Conservation (phyloP, 1,140 invertebrate species). For the Belonocnema kinseyi region DNA sequence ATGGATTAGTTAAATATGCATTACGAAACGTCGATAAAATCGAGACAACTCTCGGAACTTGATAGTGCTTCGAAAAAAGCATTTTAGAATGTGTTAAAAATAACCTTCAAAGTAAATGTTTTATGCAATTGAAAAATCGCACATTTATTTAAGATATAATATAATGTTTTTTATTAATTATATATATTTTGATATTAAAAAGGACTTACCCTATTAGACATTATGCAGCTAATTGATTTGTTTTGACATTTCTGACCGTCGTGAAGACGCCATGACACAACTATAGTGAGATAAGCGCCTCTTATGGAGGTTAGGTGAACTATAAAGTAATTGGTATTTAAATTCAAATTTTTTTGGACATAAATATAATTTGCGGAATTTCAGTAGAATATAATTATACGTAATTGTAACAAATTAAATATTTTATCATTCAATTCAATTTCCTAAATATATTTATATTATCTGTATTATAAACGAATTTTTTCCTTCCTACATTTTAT, state of each 20-base stretch:
- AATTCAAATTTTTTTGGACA: neutral
- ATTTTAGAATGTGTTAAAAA: neutral
- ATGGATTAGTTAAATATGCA: constrained; percentile 2
- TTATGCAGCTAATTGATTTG: constrained; percentile 55
- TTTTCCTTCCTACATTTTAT: too few species aligned
- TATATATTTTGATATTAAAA: neutral
- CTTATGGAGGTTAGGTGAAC: neutral
- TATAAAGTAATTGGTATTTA: constrained; percentile 42
- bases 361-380: neutral
- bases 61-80: neutral
- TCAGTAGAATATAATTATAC: neutral
- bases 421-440: too few species aligned
- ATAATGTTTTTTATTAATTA: neutral
- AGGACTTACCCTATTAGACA: constrained; percentile 57
- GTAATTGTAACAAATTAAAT: neutral
- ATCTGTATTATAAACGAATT: too few species aligned
- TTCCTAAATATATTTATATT: too few species aligned
- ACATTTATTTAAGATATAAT: neutral
- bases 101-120: neutral
- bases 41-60: constrained; percentile 37
- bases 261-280: constrained; percentile 50
- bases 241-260: constrained; percentile 50
- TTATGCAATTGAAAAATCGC: neutral
- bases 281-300: neutral
- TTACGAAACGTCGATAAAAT: constrained; percentile 51